Base-by-base conservation (phyloP, 2,113 vertebrate genomes). In the Sarotherodon lohbergeri region DNA sequence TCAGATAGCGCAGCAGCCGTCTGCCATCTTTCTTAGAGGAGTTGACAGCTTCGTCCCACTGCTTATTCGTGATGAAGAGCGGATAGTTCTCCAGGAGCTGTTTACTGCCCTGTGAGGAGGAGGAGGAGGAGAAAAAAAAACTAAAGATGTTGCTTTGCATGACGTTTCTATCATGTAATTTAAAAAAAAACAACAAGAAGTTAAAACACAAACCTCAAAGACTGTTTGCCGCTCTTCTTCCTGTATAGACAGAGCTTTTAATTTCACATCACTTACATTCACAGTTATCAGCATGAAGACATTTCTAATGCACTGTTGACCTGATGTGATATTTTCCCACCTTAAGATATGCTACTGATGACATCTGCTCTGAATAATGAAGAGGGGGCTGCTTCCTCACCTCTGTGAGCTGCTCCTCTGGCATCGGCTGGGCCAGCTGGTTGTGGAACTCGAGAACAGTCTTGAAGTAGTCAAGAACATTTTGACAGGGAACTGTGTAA, bases 21-120 rank as follows among this genome's bases (percentile, higher is more conserved):
- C 98, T 94, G 89, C 99, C 98, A 1, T 99, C 99, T 95, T 99
- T 99, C 97, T 99, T 99, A 41, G 98, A 99, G 48, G 98, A 99
- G 95, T 99, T 99, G 90, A 99, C 98, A 9, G 99, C 99, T 94
- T 99, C 99, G 27, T 99, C 99, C 99, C 99, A 99, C 95, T 99
- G 99, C 95, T 99, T 99, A 93, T 98, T 99, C 59, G 97, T 98
- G 96, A 99, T 99, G 97, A 98, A 99, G 94, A 99, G 98, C n/a
- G 99, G 98, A 85, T 99, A 99, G 96, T 98, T 99, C 96, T 98
- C 99, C 96, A 99, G 94, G 87, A 99, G 97, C 97, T 99, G 99
- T 92, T 99, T 99, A 90, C 98, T 99, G 92, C 98, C 99, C 98
- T 99, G 96, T 68, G 95, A 95, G 93, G 93, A 52, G 5, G 78